Percentiles rank a stretch among this genome's conserved stretches.
phyloP scores from a whole-genome alignment of 1,140 invertebrate species.

The Drosophila ercepeae region DNA sequence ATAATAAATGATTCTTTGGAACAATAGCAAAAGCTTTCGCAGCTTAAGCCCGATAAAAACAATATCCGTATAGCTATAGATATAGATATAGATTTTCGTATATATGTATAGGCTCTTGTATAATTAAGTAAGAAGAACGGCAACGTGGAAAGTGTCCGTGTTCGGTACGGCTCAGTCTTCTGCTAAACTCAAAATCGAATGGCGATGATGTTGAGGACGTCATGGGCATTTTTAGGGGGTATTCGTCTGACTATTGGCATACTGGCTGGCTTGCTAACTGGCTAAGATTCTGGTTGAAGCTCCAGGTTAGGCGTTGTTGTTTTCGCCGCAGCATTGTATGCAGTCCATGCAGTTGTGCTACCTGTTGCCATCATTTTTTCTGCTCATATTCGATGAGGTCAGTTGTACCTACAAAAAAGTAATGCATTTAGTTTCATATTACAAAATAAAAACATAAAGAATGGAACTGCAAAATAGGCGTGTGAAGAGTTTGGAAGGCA shows the following conservation, averaged over 20 bases:
- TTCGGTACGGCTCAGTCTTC: conserved; percentile 73
- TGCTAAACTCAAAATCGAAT: conserved; percentile 70
- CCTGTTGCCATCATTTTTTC: conserved; percentile 81
- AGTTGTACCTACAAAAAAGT: conserved; percentile 66
- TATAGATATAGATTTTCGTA: conserved; percentile 33
- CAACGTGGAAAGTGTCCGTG: conserved; percentile 75
- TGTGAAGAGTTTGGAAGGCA: conserved; percentile 9
- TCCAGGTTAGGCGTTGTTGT: conserved; percentile 75
- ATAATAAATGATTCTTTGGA: conserved; percentile 66
- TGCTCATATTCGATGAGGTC: conserved; percentile 78
- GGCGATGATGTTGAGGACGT: conserved; percentile 47
- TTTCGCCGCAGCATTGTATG: conserved; percentile 83
- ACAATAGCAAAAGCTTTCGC: conserved; percentile 56
- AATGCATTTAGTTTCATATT: not conserved
- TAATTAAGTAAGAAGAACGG: conserved; percentile 74
- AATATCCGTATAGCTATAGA: conserved; percentile 42
- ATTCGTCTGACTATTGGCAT: conserved; percentile 53
- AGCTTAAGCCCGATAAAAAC: conserved; percentile 62
- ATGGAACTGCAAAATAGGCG: not conserved
- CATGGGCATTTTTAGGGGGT: conserved; percentile 7
- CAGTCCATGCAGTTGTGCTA: conserved; percentile 84
- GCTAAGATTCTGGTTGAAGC: not conserved
- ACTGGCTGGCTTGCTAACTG: conserved; percentile 18
- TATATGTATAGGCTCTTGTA: conserved; percentile 38
- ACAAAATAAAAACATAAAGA: accelerated